phyloP scores from a whole-genome alignment of 2,113 vertebrate species.

The Proteles cristata region DNA sequence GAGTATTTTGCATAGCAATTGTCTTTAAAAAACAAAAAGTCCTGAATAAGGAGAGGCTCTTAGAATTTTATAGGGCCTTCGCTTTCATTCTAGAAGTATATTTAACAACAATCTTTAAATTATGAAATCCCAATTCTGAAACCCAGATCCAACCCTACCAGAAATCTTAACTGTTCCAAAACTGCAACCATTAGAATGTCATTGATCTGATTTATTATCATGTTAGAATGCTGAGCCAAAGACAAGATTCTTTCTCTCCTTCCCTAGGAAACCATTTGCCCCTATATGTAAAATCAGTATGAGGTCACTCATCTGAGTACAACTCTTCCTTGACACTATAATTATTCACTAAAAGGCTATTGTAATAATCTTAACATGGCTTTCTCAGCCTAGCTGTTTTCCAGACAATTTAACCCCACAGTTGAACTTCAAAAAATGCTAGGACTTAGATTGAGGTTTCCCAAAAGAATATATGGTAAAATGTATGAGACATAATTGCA shows the following conservation, averaged over 20 bases:
- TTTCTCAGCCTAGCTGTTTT: conserved; percentile 50
- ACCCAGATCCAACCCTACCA: background rate
- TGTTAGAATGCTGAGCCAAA: conserved; percentile 34
- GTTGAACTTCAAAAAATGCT: conserved; percentile 56
- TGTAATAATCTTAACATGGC: conserved; percentile 44
- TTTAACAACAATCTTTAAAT: background rate
- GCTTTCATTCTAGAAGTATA: background rate
- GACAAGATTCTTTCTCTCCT: background rate
- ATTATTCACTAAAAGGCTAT: conserved; percentile 60
- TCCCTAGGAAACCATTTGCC: background rate
- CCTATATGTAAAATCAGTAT: conserved; percentile 15
- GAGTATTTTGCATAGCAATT: background rate
- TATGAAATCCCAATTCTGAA: background rate
- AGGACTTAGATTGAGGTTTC: conserved; percentile 42
- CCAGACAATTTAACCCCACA: conserved; percentile 54
- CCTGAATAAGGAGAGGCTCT: background rate
- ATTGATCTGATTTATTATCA: conserved; percentile 44
- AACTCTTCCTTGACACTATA: conserved; percentile 36
- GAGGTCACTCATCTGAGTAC: conserved; percentile 28
- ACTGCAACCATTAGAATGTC: background rate
- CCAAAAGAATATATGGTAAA: conserved; percentile 38
- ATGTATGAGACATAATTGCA: background rate
- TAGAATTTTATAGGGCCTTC: background rate
- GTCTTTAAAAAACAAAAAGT: background rate
- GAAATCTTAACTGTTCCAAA: conserved; percentile 45